phyloP scores from a whole-genome alignment of 1,140 invertebrate genomes.

The Scaptomyza hsui region DNA sequence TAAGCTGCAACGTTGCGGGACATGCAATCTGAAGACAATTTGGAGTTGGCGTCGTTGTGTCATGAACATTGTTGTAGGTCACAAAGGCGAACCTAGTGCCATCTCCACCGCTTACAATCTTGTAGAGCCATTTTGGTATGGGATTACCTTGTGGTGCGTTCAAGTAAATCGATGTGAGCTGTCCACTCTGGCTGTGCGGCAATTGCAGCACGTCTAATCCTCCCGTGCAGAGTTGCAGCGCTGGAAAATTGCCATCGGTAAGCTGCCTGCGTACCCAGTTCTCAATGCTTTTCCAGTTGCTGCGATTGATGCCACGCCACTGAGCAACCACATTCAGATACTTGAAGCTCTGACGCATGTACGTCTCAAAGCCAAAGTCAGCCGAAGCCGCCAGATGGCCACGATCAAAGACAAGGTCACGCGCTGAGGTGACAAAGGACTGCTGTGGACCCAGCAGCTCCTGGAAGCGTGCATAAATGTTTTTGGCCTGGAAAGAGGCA shows the following conservation, averaged over 20 bases:
- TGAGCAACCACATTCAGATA: conserved; percentile 44
- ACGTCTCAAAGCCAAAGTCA: conserved; percentile 32
- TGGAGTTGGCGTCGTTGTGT: neutral
- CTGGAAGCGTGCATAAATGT: conserved; percentile 17
- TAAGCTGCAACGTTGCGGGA: neutral
- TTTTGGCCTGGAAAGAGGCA: conserved; percentile 7
- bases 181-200: neutral
- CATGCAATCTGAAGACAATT: conserved; percentile 14
- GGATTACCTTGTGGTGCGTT: conserved; percentile 5
- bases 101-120: conserved; percentile 29
- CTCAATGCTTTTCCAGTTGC: conserved; percentile 57
- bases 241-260: neutral
- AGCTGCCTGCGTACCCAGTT: conserved; percentile 25
- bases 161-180: conserved; percentile 19
- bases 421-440: neutral
- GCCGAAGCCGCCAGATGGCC: conserved; percentile 42
- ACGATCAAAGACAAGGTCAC: conserved; percentile 36
- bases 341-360: conserved; percentile 25
- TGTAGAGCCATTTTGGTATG: conserved; percentile 44
- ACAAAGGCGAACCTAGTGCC: conserved; percentile 18
- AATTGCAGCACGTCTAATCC: conserved; percentile 32
- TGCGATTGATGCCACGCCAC: conserved; percentile 33
- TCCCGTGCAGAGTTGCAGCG: conserved; percentile 44
- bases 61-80: conserved; percentile 35
- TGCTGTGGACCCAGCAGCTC: conserved; percentile 25